Conservation (phyloP, 2,888 invertebrate species). For the Rhamphomyia laevipes region DNA sequence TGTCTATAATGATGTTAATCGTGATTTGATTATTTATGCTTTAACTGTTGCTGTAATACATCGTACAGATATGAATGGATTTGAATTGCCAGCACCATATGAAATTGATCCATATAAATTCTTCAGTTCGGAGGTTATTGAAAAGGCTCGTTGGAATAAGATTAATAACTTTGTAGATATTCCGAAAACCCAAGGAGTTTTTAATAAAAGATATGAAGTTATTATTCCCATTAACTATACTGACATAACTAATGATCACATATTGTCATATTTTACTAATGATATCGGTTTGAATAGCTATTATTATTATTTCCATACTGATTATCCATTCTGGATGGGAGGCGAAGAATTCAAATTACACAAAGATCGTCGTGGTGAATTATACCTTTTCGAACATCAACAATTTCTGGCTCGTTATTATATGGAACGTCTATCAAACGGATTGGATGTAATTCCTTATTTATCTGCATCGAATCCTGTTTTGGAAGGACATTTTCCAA, state of each 20-base stretch:
- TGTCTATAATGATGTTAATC: constrained; percentile 44
- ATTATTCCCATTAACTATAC: constrained; percentile 48
- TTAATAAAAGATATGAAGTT: constrained; percentile 17
- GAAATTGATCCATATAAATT: constrained; percentile 52
- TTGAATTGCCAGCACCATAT: constrained; percentile 49
- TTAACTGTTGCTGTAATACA: constrained; percentile 47
- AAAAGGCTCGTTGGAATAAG: constrained; percentile 19
- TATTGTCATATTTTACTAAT: constrained; percentile 55
- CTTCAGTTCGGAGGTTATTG: constrained; percentile 44
- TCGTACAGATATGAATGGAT: constrained; percentile 41
- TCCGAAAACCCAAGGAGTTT: constrained; percentile 8
- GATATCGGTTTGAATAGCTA: constrained; percentile 55
- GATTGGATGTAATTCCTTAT: constrained; percentile 48
- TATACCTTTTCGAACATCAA: constrained; percentile 53
- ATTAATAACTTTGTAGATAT: constrained; percentile 4
- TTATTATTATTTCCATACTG: constrained; percentile 52
- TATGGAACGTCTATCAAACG: constrained; percentile 54
- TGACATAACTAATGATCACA: constrained; percentile 44
- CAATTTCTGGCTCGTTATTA: constrained; percentile 58
- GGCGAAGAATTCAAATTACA: constrained; percentile 39
- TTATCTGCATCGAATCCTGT: constrained; percentile 42
- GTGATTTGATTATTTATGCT: constrained; percentile 47
- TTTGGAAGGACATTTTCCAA: constrained; percentile 46
- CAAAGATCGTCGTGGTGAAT: constrained; percentile 50
- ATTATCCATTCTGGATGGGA: constrained; percentile 52